Evolutionary conservation across 2,797 vertebrate genomes (phyloP), one percentile per base, ranked within the genome.

Genomic region (Thamnophis elegans): DNA sequence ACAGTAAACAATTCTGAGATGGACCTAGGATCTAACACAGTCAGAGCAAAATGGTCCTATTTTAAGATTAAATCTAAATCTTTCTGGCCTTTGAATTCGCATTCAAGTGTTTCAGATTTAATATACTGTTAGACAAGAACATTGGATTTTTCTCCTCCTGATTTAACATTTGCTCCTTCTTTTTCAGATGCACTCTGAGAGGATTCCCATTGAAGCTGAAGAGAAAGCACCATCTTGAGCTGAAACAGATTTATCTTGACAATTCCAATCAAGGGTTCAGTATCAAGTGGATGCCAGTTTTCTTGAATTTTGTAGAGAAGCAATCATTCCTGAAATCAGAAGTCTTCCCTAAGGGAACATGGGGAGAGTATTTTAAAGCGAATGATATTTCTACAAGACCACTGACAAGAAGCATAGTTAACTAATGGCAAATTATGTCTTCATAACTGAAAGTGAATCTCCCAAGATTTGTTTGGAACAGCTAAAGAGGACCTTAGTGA

Each of bases 301-400:
- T 89, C 82, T 90, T 92, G 53, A 89, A 14, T 92, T 42, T 90
- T 92, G 5, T 28, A 94, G 94, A 89, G 95, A 89, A 93, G 89
- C 59, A 91, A 28, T 54, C 90, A 91, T 18, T 82, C 91, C 51
- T 0, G 25, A 94, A 94, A 85, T 95, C 51, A 94, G 92, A 95
- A 65, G 42, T 32, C 0, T 20, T 89, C 91, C 92, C 95, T 95
- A 89, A 90, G 86, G 85, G 65, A 88, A 58, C 56, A 78, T 28
- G 47, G 60, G 86, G 62, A 85, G 7, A 4, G 22, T 86, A 47
- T 85, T 65, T 95, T 93, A 90, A 95, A 95, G 88, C 88, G 95
- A 95, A 86, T 12, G 2, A 90, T 92, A 91, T 96, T 96, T 94
- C 93, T 95, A 94, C 95, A 94, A 95, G 94, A 94, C 90, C 62